These are phyloP conservation scores for Tridacna gigas DNA, from an alignment of 2,888 invertebrate genomes.

Conservation along the genomic window DNA sequence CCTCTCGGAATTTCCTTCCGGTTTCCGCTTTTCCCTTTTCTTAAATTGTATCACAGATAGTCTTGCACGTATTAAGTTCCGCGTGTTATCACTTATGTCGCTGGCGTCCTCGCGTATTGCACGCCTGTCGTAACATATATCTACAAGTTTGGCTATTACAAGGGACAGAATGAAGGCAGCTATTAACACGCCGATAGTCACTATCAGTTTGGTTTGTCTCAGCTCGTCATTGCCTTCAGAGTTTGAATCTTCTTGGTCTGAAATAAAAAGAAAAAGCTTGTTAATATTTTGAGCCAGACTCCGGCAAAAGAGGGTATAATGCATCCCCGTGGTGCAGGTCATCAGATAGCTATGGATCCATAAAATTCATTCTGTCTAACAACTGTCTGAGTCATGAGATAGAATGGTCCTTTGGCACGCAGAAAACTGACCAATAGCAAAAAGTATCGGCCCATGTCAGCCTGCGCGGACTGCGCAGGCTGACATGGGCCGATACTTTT, in stretches of 20 bases:
- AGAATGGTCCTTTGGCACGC: too few species aligned
- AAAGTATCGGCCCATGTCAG: too few species aligned
- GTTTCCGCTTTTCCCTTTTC: slow-evolving; percentile 40
- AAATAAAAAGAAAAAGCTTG: too few species aligned
- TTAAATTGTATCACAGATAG: slow-evolving; percentile 64
- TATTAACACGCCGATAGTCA: slow-evolving; percentile 63
- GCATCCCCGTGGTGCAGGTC: too few species aligned
- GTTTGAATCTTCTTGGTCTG: not conserved
- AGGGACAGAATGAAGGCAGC: slow-evolving; percentile 72
- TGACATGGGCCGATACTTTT: too few species aligned
- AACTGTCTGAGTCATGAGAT: too few species aligned
- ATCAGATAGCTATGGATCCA: too few species aligned
- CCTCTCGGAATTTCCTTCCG: slow-evolving; percentile 3
- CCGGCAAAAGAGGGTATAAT: too few species aligned
- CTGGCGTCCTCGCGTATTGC: slow-evolving; percentile 74
- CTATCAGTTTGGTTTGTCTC: slow-evolving; percentile 49
- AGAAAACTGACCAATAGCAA: too few species aligned
- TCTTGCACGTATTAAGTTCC: slow-evolving; percentile 65
- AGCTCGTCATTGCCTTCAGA: slow-evolving; percentile 5
- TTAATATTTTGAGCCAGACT: too few species aligned
- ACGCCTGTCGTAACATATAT: slow-evolving; percentile 70
- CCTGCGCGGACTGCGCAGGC: too few species aligned
- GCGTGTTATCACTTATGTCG: slow-evolving; percentile 75
- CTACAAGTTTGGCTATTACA: slow-evolving; percentile 73
- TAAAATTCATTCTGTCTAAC: too few species aligned